Base-by-base conservation (phyloP, 2,797 vertebrate genomes). In the Toxotes lorentzi region DNA sequence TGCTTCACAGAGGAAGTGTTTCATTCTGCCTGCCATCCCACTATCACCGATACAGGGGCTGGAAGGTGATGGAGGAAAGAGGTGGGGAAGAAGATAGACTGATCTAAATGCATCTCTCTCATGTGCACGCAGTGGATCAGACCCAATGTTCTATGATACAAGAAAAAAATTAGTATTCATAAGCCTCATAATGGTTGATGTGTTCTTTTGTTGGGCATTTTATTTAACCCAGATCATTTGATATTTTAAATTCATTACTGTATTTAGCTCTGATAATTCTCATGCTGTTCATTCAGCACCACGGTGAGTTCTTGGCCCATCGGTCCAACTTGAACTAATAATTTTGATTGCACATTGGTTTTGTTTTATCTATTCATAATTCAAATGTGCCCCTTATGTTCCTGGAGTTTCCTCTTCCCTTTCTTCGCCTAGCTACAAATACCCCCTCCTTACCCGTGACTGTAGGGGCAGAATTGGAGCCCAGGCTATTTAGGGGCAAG, bases 1-100 rank as follows among this genome's bases (percentile, higher is more conserved):
- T 96, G 95, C 96, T 97, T 96, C 95, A 96, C 92, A 93, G 96
- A 95, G 93, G 95, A 95, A 94, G 51, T 86, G 91, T 96, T 96
- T 97, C 95, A 93, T 96, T 95, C 94, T 89, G 92, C 91, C 93
- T 91, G 87, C 87, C 86, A 94, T 93, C 90, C 89, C 91, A 67
- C 95, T 90, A 66, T 95, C 93, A 92, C 64, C 38, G 50, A 81
- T 81, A 71, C 92, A 83, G 78, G 65, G 83, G 82, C 68, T 84
- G 81, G 79, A 60, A 86, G 84, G 88, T 73, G 79, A 79, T 75
- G 81, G 90, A 93, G 94, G 91, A 68, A 74, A 88, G 75, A 81
- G 70, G 56, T 61, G 76, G 66, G 83, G 69, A 58, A 88, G 76
- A 76, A 70, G 80, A 73, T 73, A 59, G 81, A 86, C 87, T 89